Conservation (phyloP, 2,888 invertebrate species). For the Thymelicus acteon region DNA sequence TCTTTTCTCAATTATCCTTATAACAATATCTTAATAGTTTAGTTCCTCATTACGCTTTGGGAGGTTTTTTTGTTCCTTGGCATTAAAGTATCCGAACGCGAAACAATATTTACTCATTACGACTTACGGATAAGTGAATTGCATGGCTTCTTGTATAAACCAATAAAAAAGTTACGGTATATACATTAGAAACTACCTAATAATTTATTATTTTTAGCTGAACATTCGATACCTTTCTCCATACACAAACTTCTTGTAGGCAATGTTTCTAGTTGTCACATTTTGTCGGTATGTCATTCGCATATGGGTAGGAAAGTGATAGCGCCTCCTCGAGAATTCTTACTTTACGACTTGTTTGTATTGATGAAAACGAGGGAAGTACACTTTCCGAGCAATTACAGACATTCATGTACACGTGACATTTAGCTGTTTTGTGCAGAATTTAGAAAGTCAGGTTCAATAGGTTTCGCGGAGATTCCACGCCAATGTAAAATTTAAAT, state of each 20-base stretch:
- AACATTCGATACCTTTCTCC: neutral
- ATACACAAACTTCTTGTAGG: neutral
- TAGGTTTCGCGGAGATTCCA: no score
- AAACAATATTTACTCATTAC: no score
- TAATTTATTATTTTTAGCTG: neutral
- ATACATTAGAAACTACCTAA: no score
- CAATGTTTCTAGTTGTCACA: neutral
- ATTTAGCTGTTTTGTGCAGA: neutral
- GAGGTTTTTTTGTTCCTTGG: no score
- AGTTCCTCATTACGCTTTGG: no score
- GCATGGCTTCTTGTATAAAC: no score
- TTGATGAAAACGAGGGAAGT: constrained; percentile 11
- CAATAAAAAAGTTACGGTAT: no score
- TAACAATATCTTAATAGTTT: no score
- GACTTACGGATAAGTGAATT: no score
- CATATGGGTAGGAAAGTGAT: constrained; percentile 8
- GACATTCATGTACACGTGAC: neutral
- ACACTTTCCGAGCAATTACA: neutral
- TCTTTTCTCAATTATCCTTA: no score
- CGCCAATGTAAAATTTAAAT: no score
- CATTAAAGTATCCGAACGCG: no score
- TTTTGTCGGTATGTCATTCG: constrained; percentile 4
- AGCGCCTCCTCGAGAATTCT: constrained; percentile 11
- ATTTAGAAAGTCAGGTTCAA: neutral
- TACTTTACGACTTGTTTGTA: constrained; percentile 2